phyloP scores from a whole-genome alignment of 2,888 invertebrate genomes.

The Agapostemon virescens region DNA sequence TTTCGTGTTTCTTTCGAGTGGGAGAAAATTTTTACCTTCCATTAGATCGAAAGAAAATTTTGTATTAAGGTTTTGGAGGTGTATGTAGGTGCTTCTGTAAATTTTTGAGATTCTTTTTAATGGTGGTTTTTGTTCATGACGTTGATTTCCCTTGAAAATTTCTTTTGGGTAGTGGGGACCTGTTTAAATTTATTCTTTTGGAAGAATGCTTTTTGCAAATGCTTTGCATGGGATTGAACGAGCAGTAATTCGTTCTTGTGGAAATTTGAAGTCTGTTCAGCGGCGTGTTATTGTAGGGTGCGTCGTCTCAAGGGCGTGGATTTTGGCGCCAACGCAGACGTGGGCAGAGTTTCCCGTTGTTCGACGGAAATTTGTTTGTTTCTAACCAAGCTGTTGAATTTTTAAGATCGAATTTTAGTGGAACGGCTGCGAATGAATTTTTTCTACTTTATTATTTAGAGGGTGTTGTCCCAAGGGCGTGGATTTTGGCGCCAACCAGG shows the following conservation, averaged over 20 bases:
- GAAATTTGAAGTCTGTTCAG: background rate
- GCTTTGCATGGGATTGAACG: background rate
- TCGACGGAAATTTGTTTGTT: background rate
- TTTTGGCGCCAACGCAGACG: constrained; percentile 11
- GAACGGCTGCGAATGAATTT: background rate
- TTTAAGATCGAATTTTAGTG: background rate
- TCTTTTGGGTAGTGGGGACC: background rate
- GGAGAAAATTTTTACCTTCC: background rate
- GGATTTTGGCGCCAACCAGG: background rate
- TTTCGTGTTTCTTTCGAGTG: background rate
- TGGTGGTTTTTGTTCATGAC: background rate
- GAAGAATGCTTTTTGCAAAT: background rate
- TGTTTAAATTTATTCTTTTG: background rate
- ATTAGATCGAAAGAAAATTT: background rate
- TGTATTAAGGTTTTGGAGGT: too few relatives aligned
- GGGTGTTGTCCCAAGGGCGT: background rate
- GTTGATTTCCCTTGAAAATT: background rate
- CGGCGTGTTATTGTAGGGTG: background rate
- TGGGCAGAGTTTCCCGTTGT: background rate
- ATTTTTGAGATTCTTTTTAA: background rate
- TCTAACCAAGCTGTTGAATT: background rate
- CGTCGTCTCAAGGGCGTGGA: background rate
- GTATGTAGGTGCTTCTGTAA: background rate
- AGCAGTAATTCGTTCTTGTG: background rate
- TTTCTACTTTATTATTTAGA: background rate